Conservation (phyloP, 2,797 vertebrate genomes). For the Aplochiton taeniatus region DNA sequence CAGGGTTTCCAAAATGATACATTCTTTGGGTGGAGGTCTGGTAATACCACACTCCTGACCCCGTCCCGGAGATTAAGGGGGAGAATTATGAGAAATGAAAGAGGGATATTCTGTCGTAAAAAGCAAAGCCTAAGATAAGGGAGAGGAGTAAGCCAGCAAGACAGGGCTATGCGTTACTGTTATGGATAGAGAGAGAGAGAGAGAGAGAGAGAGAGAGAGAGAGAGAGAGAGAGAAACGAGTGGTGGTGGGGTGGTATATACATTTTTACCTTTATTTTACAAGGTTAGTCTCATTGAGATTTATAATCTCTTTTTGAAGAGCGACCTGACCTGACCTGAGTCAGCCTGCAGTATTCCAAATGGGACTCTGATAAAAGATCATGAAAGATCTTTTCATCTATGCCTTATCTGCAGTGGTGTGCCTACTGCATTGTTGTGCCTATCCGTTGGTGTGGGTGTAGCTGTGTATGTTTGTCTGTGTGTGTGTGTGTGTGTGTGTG, state of each 20-base stretch:
- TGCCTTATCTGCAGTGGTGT: constrained; percentile 49
- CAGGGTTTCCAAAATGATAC: neutral
- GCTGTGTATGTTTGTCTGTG: neutral
- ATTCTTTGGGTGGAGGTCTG: neutral
- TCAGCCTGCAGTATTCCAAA: constrained; percentile 11
- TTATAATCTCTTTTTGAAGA: no score
- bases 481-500: neutral
- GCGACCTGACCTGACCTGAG: no score
- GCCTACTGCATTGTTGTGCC: no score
- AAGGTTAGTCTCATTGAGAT: no score
- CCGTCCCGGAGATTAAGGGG: neutral
- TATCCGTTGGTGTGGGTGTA: neutral
- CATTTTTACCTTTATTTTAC: no score
- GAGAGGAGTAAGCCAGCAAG: neutral
- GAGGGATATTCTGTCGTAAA: constrained; percentile 1
- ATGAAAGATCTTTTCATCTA: constrained; percentile 53
- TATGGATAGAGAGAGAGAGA: neutral
- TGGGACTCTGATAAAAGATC: constrained; percentile 45
- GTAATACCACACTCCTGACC: neutral
- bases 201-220: neutral
- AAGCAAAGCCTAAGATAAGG: neutral
- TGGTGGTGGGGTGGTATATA: no score
- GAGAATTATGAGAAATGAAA: neutral
- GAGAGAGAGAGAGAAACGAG: neutral
- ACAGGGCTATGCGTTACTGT: neutral